Evolutionary conservation across 2,797 vertebrate genomes (phyloP).

Genomic region (Sebastes ruberrimus): DNA sequence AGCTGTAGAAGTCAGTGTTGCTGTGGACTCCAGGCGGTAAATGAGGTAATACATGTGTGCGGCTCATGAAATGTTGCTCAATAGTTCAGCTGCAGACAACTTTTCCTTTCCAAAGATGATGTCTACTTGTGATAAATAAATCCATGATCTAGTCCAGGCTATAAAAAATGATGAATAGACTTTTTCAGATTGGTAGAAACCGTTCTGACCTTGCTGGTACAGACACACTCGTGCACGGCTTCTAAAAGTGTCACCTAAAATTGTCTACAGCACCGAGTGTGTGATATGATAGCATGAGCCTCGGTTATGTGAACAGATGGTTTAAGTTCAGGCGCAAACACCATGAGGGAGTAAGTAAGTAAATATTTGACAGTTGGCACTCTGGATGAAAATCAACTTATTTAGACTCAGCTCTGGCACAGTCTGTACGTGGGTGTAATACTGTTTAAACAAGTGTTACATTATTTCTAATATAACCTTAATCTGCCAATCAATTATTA

Average conservation of each 20-base stretch:
- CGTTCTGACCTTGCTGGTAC: constrained; percentile 1
- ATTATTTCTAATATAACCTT: background rate
- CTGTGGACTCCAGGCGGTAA: constrained; percentile 44
- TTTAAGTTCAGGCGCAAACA: constrained; percentile 27
- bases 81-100: constrained; percentile 39
- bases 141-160: background rate
- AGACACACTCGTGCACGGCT: background rate
- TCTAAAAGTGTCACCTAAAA: constrained; percentile 13
- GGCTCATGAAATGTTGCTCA: constrained; percentile 46
- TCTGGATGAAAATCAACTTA: constrained; percentile 10
- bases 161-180: constrained; percentile 15
- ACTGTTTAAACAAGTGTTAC: background rate
- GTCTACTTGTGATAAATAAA: constrained; percentile 26
- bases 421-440: background rate
- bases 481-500: constrained; percentile 8
- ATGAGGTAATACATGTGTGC: constrained; percentile 39
- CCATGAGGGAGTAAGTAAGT: constrained; percentile 9
- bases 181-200: constrained; percentile 7
- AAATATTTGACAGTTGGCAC: constrained; percentile 36
- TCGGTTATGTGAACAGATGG: constrained; percentile 43
- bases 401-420: background rate
- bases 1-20: constrained; percentile 37
- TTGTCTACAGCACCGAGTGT: background rate
- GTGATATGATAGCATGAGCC: constrained; percentile 11
- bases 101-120: constrained; percentile 28